Evolutionary conservation across 2,797 vertebrate species (phyloP).

Genomic region (Bovichtus variegatus): DNA sequence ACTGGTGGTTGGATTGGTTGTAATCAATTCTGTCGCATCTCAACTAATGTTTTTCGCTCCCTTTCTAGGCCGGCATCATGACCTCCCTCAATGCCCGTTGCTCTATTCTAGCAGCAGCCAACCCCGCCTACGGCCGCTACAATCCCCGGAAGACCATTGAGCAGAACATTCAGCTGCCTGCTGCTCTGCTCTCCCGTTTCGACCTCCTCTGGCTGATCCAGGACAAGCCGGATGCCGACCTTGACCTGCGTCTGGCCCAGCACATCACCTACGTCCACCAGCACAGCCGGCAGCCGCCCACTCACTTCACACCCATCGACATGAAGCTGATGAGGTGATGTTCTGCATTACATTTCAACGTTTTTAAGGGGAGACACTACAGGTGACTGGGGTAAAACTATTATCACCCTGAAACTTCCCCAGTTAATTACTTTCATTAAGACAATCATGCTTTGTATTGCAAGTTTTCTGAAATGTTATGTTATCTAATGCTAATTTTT

Average conservation of each 20-base stretch:
- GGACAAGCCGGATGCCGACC: conserved; percentile 91
- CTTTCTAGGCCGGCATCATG: conserved; percentile 90
- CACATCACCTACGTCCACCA: conserved; percentile 97
- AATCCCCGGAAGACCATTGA: conserved; percentile 91
- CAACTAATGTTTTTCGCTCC: not conserved
- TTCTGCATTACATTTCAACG: not conserved
- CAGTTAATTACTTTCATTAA: too few species aligned
- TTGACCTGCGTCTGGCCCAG: conserved; percentile 92
- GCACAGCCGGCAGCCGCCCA: conserved; percentile 91
- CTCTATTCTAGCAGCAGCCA: conserved; percentile 93
- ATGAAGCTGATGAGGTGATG: conserved; percentile 92
- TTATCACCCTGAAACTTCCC: too few species aligned
- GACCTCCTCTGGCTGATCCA: conserved; percentile 96
- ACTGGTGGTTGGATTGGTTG: not conserved
- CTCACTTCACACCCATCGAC: conserved; percentile 90
- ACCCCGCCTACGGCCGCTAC: conserved; percentile 93
- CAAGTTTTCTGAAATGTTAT: too few species aligned
- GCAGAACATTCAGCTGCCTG: conserved; percentile 93
- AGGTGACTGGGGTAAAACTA: too few species aligned
- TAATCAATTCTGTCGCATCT: not conserved
- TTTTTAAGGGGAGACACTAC: not conserved
- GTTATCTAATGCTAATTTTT: too few species aligned
- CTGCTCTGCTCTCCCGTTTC: conserved; percentile 93
- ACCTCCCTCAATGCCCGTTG: conserved; percentile 95
- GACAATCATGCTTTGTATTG: too few species aligned